Evolutionary conservation across 1,140 invertebrate species (phyloP).

Genomic region (Saccostrea echinata): DNA sequence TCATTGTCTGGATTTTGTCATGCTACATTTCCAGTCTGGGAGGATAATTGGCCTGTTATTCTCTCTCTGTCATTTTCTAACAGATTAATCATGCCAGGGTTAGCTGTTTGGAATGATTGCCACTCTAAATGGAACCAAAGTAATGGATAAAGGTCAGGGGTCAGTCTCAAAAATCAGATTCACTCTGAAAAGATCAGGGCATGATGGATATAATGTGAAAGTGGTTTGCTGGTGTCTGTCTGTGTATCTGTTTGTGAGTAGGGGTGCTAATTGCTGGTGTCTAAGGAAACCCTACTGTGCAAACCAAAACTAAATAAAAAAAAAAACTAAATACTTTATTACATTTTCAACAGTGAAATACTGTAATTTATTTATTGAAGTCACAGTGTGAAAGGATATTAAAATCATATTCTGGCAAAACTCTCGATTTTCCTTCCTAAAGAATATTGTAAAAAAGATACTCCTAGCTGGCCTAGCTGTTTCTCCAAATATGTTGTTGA

Average conservation of each 20-base stretch:
- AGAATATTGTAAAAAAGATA: too few relatives aligned
- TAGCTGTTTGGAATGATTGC: neutral
- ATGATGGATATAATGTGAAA: neutral
- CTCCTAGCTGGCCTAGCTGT: too few relatives aligned
- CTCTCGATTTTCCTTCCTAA: too few relatives aligned
- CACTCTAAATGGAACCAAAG: neutral
- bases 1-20: constrained; percentile 15
- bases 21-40: neutral
- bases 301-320: too few relatives aligned
- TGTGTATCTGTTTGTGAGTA: neutral
- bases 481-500: too few relatives aligned
- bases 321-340: too few relatives aligned
- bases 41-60: neutral
- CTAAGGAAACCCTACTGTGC: too few relatives aligned
- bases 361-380: too few relatives aligned
- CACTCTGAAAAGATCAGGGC: neutral
- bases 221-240: neutral
- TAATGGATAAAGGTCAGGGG: neutral
- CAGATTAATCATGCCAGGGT: constrained; percentile 10
- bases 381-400: too few relatives aligned
- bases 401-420: too few relatives aligned
- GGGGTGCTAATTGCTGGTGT: too few relatives aligned
- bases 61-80: neutral
- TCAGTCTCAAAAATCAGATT: neutral
- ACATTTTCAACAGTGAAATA: too few relatives aligned